phyloP scores from a whole-genome alignment of 1,140 invertebrate genomes.

The Drosophila busckii region DNA sequence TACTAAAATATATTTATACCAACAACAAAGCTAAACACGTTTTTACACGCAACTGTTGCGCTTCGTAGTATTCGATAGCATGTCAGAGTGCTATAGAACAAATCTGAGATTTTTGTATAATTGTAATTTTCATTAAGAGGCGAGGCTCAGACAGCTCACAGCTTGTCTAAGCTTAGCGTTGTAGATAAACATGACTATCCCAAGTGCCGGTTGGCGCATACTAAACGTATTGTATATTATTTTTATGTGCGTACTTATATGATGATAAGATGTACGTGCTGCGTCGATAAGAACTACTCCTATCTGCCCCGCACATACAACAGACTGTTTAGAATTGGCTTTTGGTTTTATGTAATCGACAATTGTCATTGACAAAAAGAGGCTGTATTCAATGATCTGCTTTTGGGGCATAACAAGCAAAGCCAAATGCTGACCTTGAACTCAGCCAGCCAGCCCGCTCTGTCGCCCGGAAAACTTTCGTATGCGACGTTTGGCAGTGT shows the following conservation, averaged over 20 bases:
- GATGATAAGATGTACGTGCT: slow-evolving; percentile 23
- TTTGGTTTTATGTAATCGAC: slow-evolving; percentile 26
- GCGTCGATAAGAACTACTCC: neutral
- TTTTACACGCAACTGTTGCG: slow-evolving; percentile 32
- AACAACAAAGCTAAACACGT: slow-evolving; percentile 2
- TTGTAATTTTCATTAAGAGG: slow-evolving; percentile 23
- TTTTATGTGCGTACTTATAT: neutral
- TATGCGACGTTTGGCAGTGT: slow-evolving; percentile 39
- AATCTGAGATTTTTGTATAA: slow-evolving; percentile 3
- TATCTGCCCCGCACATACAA: neutral
- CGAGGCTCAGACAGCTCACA: neutral
- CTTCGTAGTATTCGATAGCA: slow-evolving; percentile 12
- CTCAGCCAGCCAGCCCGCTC: neutral
- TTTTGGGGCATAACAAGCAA: neutral
- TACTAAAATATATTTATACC: too few species aligned
- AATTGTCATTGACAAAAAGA: slow-evolving; percentile 35
- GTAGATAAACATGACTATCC: slow-evolving; percentile 16
- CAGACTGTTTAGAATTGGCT: neutral
- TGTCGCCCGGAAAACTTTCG: too few species aligned
- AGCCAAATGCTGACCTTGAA: slow-evolving; percentile 18
- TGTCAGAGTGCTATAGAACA: neutral
- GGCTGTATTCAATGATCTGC: neutral
- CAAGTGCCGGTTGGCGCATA: slow-evolving; percentile 14
- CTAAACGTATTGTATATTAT: slow-evolving; percentile 3
- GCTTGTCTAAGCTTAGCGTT: slow-evolving; percentile 14